Conservation (phyloP, 2,113 vertebrate genomes). For the Ptilorrhoa leucosticta region DNA sequence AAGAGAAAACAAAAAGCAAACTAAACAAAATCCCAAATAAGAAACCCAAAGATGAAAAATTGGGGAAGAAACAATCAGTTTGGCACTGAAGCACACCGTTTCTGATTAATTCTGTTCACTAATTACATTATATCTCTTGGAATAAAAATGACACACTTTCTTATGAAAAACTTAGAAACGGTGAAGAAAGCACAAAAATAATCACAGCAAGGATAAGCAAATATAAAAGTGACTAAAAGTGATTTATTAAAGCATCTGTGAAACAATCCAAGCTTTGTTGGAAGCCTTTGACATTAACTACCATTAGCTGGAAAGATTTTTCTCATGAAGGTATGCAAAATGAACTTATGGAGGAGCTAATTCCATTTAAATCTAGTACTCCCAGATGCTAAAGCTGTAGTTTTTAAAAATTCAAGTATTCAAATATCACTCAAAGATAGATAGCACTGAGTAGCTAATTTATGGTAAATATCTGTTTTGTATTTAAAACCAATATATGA, state of each 20-base stretch:
- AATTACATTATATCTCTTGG: neutral
- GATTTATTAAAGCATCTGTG: neutral
- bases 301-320: neutral
- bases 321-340: neutral
- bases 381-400: neutral
- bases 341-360: neutral
- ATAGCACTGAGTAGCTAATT: neutral
- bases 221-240: neutral
- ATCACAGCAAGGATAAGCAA: rapidly evolving
- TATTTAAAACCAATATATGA: neutral
- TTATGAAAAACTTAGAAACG: neutral
- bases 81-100: neutral
- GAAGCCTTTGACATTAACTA: neutral
- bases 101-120: neutral
- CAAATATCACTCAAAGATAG: neutral
- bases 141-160: neutral
- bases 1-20: neutral
- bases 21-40: neutral
- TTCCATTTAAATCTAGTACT: neutral
- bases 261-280: neutral
- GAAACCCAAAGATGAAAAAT: rapidly evolving
- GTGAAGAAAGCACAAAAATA: neutral
- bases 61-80: neutral
- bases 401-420: neutral
- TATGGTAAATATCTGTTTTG: neutral